Base-by-base conservation (phyloP, 2,888 invertebrate genomes). In the Sarcophaga carnaria region DNA sequence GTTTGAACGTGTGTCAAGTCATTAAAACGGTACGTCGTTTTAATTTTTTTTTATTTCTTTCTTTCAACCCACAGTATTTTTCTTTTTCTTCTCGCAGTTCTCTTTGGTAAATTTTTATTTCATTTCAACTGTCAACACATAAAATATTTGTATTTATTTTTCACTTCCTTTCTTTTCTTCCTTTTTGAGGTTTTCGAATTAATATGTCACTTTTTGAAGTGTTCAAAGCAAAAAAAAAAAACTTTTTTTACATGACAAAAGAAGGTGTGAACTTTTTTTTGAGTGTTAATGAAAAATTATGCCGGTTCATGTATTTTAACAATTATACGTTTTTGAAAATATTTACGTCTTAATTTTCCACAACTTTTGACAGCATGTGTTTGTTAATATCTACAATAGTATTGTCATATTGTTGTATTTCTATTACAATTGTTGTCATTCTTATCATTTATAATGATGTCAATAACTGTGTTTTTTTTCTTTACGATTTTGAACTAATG, bases 1-100 rank as follows among this genome's bases (percentile, higher is more conserved):
- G 88, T 89, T 85, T 77, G 71, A 72, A 85, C 87, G 86, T 88
- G 80, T 87, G 87, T 78, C 87, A 88, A 72, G 75, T 86, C 88
- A 87, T 88, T 88, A 88, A 85, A 87, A 71, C 80, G 45, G 66
- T 81, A 79, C 79, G 75, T 84, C 82, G 76, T 49, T 14, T 12
- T 72, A 67, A 76, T 3, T 25, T 25, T 25, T 25, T 25, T 79
- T 71, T 75, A 49, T 76, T 62, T 62, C 72, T 70, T 83, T 74
- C 47, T 78, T 72, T 64, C 12, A 63, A 22, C 12, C 27, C 8
- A 12, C 37, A 8, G 12, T n/a, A 4, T 14, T 49, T 49, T 72
- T 12, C 54, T 76, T 76, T 64, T 17, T 25, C n/a, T 66, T 5
- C 62, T 14, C 11, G 14, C 45, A 37, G 45, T 47, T 63, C 49